Conservation (phyloP, 1,140 invertebrate genomes). For the Carposina sasakii region DNA sequence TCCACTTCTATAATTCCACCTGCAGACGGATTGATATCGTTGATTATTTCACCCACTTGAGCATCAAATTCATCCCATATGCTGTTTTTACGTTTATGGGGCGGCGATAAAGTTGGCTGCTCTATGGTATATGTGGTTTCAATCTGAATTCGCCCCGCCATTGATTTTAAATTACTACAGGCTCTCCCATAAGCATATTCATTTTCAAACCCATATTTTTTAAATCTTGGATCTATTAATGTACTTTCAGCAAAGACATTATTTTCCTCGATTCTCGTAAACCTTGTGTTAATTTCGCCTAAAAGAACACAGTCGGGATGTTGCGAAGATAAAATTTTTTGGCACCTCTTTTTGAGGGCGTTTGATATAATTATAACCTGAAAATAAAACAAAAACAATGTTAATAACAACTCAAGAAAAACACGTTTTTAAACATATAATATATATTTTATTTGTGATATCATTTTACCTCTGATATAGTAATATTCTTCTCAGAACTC, state of each 20-base stretch:
- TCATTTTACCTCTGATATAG: slow-evolving; percentile 15
- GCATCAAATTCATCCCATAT: slow-evolving; percentile 14
- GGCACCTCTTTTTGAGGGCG: background rate
- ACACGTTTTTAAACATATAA: background rate
- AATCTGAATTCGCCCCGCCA: background rate
- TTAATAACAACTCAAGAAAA: background rate
- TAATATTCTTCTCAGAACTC: slow-evolving; percentile 13
- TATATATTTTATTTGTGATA: background rate
- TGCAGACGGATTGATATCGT: slow-evolving; percentile 4
- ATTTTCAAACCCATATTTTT: background rate
- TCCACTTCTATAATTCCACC: slow-evolving; percentile 22
- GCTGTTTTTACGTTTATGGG: background rate
- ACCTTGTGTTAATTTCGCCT: background rate
- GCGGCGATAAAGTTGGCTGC: background rate
- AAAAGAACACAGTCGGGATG: background rate
- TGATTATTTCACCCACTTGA: background rate
- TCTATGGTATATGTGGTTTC: background rate
- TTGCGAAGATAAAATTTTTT: background rate
- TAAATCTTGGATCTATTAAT: background rate
- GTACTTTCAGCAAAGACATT: background rate
- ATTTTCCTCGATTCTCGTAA: background rate
- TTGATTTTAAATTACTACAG: background rate
- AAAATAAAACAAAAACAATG: background rate
- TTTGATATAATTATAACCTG: background rate
- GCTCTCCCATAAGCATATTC: background rate